These are phyloP conservation scores for Drosophila bocki DNA, from an alignment of 1,140 invertebrate species.

Conservation along the genomic window DNA sequence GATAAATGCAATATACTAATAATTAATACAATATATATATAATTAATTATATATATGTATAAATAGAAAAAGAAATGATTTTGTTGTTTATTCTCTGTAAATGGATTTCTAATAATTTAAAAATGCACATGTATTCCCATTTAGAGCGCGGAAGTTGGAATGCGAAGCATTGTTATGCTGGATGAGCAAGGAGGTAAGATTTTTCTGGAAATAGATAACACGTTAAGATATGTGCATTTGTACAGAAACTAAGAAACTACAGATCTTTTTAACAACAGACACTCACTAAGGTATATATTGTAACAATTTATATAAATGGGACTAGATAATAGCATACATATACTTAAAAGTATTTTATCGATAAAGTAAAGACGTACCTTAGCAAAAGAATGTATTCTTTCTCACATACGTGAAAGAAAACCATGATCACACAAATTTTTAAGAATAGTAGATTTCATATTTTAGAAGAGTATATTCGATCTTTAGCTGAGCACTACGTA, in stretches of 20 bases:
- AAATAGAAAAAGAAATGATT: not conserved
- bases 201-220: constrained; percentile 16
- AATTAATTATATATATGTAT: no score
- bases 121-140: constrained; percentile 77
- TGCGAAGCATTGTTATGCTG: constrained; percentile 97
- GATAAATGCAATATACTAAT: no score
- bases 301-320: not conserved
- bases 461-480: no score
- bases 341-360: no score
- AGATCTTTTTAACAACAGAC: not conserved
- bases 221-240: not conserved
- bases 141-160: constrained; percentile 97
- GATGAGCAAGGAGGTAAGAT: constrained; percentile 97
- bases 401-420: no score
- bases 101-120: constrained; percentile 52
- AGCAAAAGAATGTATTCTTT: no score
- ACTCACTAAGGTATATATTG: not conserved
- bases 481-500: no score
- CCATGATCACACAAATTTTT: no score
- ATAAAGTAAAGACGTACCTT: no score
- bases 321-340: not conserved
- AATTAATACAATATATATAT: no score
- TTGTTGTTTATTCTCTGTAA: not conserved
- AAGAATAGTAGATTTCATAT: no score
- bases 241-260: not conserved